These are phyloP conservation scores for Eremobia ochroleuca DNA, from an alignment of 2,888 invertebrate genomes.

Conservation along the genomic window DNA sequence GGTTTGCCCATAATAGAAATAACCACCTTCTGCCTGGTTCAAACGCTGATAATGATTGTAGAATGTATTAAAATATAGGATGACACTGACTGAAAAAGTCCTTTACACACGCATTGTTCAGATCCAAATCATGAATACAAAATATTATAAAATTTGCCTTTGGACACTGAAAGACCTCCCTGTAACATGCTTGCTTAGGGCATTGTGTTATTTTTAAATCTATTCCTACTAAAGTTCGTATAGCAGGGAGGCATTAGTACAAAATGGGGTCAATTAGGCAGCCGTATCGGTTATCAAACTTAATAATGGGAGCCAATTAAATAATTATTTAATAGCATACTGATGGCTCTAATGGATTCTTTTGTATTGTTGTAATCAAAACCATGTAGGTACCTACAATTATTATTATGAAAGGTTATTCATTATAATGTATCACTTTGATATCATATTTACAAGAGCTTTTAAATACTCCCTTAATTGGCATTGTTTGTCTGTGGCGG, in stretches of 20 bases:
- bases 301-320: conserved; percentile 19
- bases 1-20: conserved; percentile 53
- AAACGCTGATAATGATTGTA: conserved; percentile 10
- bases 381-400: not conserved
- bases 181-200: not conserved
- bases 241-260: not conserved
- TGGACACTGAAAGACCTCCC: not conserved
- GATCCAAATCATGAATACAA: not conserved
- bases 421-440: conserved; percentile 15
- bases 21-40: not conserved
- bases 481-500: not conserved
- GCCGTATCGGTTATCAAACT: conserved; percentile 23
- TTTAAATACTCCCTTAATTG: not conserved
- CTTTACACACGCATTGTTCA: not conserved
- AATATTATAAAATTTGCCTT: not conserved
- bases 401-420: not conserved
- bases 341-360: conserved; percentile 50
- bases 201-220: not conserved
- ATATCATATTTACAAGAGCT: not conserved
- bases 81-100: not conserved
- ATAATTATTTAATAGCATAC: conserved; percentile 16
- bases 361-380: conserved; percentile 44
- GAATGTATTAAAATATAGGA: not conserved
- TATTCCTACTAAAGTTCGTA: not conserved
- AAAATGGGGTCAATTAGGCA: not conserved